Percentiles rank a stretch among this genome's conserved stretches.
phyloP scores from a whole-genome alignment of 2,888 invertebrate species.

The Erebia epiphron region DNA sequence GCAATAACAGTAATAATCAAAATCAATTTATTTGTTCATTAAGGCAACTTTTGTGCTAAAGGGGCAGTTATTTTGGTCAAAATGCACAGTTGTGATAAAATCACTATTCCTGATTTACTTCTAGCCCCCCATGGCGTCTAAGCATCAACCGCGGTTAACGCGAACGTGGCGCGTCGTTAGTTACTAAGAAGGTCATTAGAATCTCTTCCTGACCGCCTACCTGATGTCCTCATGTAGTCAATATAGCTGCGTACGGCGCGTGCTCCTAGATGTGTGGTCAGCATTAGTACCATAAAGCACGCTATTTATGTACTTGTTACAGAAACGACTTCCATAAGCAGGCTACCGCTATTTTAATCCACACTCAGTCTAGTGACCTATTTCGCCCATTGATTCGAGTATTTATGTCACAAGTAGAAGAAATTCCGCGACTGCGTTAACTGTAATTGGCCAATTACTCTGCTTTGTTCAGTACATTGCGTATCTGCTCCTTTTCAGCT shows the following conservation, averaged over 20 bases:
- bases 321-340: constrained; percentile 31
- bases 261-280: neutral
- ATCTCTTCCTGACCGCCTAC: neutral
- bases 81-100: no score
- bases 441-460: neutral
- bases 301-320: constrained; percentile 23
- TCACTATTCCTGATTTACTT: no score
- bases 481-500: neutral
- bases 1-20: no score
- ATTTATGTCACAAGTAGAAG: constrained; percentile 6
- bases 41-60: no score
- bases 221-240: neutral
- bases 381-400: constrained; percentile 26
- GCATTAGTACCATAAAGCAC: constrained; percentile 10
- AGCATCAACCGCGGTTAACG: neutral
- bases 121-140: neutral
- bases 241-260: neutral
- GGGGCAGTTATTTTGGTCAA: no score
- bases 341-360: constrained; percentile 32
- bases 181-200: neutral
- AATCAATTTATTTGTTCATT: no score
- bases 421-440: neutral
- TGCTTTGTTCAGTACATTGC: neutral
- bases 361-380: constrained; percentile 36
- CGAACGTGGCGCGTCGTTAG: neutral